phyloP scores from a whole-genome alignment of 2,797 vertebrate species.

The Acropternis orthonyx region DNA sequence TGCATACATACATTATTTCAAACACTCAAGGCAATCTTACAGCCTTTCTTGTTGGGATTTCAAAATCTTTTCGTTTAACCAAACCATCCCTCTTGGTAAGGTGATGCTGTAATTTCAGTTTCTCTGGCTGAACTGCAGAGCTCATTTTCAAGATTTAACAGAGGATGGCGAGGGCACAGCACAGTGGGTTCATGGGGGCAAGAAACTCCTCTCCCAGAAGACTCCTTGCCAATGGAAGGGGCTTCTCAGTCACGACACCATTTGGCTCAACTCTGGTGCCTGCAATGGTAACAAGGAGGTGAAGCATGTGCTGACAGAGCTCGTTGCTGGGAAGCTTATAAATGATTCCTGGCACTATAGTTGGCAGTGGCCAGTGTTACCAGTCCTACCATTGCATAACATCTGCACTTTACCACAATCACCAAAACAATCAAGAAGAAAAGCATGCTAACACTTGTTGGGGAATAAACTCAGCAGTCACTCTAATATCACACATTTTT shows the following conservation, averaged over 20 bases:
- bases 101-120: not conserved
- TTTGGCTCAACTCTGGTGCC: not conserved
- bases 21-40: constrained; percentile 29
- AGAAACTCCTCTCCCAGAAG: not conserved
- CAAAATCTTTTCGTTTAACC: constrained; percentile 1
- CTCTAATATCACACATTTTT: constrained; percentile 14
- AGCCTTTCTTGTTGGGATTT: constrained; percentile 41
- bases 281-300: not conserved
- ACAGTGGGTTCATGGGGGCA: not conserved
- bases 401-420: constrained; percentile 53
- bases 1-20: not conserved
- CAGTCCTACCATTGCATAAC: constrained; percentile 61
- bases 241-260: not conserved
- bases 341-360: constrained; percentile 45
- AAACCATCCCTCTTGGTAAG: not conserved
- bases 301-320: constrained; percentile 65
- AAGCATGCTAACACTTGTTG: constrained; percentile 51
- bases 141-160: not conserved
- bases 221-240: not conserved
- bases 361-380: constrained; percentile 60
- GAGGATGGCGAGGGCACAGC: not conserved
- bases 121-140: not conserved
- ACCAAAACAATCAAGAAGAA: constrained; percentile 41
- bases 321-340: constrained; percentile 45
- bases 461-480: constrained; percentile 36